Base-by-base conservation (phyloP, 2,888 invertebrate species). In the Cheilosia vulpina region DNA sequence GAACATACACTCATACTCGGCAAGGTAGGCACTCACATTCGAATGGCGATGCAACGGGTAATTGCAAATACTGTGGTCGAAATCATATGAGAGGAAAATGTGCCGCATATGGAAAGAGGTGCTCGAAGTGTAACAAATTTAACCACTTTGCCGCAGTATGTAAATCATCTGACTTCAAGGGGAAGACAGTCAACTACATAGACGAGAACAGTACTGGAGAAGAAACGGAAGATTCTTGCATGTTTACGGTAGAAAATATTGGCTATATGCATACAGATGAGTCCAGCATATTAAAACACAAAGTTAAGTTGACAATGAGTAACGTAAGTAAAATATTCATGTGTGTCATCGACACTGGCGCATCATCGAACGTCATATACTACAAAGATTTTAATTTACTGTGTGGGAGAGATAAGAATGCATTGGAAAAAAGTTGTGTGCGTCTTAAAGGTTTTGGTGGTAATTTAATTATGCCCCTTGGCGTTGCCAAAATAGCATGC, bases 121-220 rank as follows among this genome's bases (percentile, higher is more conserved):
- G 65, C 38, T 21, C 65, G 1, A 76, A 58, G n/a, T 76, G 58
- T 19, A 41, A 66, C 0, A 66, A 58, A 24, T n/a, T 66, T 9
- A 65, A n/a, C n/a, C n/a, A n/a, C n/a, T 66, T 66, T 15, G 65
- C 66, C 6, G 43, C 31, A 27, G 63, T 75, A n/a, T 75, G 65
- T 19, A 57, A 57, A 34, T 62, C 52, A 7, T 13, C 31, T 4
- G n/a, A 58, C 2, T 41, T 55, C 2, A 5, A 60, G 24, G 41
- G 71, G 7, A 58, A 4, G n/a, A 19, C 45, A 57, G 47, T 53
- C 17, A 72, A 62, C 38, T 73, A 45, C 43, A 24, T 27, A 55
- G 19, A 73, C 13, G 38, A 60, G 7, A 17, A 73, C 13, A 73
- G n/a, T 2, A 72, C 41, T 72, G 62, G 13, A 0, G 50, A 60